Base-by-base conservation (phyloP, 2,797 vertebrate species). In the Smutsia temminckii region DNA sequence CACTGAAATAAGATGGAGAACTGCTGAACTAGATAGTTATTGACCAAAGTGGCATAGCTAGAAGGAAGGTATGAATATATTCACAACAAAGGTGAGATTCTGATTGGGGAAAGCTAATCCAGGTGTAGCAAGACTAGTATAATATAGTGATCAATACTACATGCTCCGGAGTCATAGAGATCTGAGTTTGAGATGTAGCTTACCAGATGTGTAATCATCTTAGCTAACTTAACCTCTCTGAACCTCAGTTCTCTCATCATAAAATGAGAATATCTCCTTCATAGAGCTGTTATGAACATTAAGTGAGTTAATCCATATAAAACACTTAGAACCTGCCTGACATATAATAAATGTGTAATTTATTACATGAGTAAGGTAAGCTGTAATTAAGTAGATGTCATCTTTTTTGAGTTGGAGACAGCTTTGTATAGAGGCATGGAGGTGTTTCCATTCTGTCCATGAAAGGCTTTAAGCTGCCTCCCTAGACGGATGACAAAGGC, bases 381-480 rank as follows among this genome's bases (percentile, higher is more conserved):
- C 17, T 92, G 40, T 78, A 91, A 88, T 77, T 92, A 83, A 17
- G 4, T 78, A 34, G 32, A 49, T 81, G n/a, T 51, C 27, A 84
- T 74, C 57, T 71, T 91, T 63, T 51, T 81, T 95, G 21, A 64
- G 10, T 85, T 87, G 49, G 8, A 93, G 25, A 29, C 78, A 92
- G 10, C 13, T 81, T 63, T 63, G 5, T 61, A 32, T 77, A 53
- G 68, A 95, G 71, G 16, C 8, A 72, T 78, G 16, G 20, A 90
- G 3, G 16, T 37, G 32, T 68, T 95, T 90, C 32, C 34, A 64
- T 51, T 61, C 61, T 37, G n/a, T n/a, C 14, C 49, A 63, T 55
- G 64, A 88, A 95, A 95, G 29, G 18, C 23, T 93, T 95, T 92
- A 34, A 66, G 16, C 27, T 92, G 68, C 17, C 13, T 84, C 53